Conservation (phyloP, 2,113 vertebrate genomes). For the Peromyscus leucopus region DNA sequence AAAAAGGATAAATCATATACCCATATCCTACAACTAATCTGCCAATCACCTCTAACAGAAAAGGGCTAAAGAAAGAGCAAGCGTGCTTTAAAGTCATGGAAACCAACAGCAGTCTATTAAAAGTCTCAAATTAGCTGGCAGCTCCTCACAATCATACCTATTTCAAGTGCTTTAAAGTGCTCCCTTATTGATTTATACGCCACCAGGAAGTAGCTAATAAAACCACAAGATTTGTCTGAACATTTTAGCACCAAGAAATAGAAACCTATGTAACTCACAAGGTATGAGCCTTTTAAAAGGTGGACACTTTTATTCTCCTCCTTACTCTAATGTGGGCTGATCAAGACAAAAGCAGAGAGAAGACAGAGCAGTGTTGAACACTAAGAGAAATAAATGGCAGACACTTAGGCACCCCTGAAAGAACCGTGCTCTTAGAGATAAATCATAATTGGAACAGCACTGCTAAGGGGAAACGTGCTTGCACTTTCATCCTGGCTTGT, state of each 20-base stretch:
- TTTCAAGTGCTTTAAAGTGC: constrained; percentile 82
- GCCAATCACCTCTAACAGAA: constrained; percentile 47
- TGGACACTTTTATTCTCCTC: constrained; percentile 79
- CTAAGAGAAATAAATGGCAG: background rate
- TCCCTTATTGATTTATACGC: constrained; percentile 85
- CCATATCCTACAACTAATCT: background rate
- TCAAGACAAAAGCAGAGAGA: constrained; percentile 58
- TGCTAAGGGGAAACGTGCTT: constrained; percentile 22
- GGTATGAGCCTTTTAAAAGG: constrained; percentile 75
- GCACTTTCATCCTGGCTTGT: constrained; percentile 21
- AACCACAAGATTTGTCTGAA: constrained; percentile 74
- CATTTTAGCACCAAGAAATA: constrained; percentile 82
- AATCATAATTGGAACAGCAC: constrained; percentile 17
- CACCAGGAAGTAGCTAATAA: constrained; percentile 79
- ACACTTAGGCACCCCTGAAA: background rate
- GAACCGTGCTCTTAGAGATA: background rate
- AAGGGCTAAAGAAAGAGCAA: background rate
- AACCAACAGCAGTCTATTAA: constrained; percentile 77
- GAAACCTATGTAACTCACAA: constrained; percentile 83
- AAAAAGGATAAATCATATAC: constrained; percentile 62
- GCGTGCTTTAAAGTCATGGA: constrained; percentile 73
- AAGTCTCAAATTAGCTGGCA: constrained; percentile 77
- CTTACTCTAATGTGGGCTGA: constrained; percentile 67
- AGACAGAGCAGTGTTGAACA: constrained; percentile 32
- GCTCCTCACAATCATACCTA: constrained; percentile 78